Evolutionary conservation across 2,113 vertebrate species (phyloP).

Genomic region (Oriolus oriolus): DNA sequence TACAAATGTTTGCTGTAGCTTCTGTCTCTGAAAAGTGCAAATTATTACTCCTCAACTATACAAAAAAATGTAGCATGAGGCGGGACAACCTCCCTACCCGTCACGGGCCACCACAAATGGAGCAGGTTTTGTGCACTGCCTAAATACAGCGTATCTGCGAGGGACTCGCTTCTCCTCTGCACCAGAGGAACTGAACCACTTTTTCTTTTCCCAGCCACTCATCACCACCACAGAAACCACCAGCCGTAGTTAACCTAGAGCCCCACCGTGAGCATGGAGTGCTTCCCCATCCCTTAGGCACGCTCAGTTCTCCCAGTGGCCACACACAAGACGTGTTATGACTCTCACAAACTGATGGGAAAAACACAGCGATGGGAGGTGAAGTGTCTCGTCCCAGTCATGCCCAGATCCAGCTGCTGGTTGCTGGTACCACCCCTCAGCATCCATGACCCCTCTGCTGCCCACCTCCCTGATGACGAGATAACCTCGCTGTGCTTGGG

Average conservation of each 20-base stretch:
- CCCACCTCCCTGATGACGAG: not conserved
- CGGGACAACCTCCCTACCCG: fast-evolving
- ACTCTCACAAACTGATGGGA: not conserved
- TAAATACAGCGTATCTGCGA: fast-evolving
- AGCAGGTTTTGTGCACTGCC: not conserved
- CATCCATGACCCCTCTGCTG: not conserved
- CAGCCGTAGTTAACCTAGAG: not conserved
- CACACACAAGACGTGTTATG: fast-evolving
- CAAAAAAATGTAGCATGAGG: fast-evolving
- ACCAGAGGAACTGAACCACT: not conserved
- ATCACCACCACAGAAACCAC: not conserved
- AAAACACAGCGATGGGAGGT: not conserved
- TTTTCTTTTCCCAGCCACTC: not conserved
- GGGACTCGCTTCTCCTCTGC: not conserved
- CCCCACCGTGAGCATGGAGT: not conserved
- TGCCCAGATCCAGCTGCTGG: not conserved
- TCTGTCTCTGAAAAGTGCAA: not conserved
- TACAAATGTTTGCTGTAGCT: not conserved
- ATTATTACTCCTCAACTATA: not conserved
- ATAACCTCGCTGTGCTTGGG: not conserved
- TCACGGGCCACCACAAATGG: not conserved
- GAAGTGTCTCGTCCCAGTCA: not conserved
- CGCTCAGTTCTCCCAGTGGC: fast-evolving
- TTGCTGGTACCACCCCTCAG: not conserved
- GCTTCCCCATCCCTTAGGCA: not conserved